A percentile compares a stretch with the other conserved stretches of the same genome.
Evolutionary conservation across 2,888 invertebrate species (phyloP).

Genomic region (Phyllotreta striolata): DNA sequence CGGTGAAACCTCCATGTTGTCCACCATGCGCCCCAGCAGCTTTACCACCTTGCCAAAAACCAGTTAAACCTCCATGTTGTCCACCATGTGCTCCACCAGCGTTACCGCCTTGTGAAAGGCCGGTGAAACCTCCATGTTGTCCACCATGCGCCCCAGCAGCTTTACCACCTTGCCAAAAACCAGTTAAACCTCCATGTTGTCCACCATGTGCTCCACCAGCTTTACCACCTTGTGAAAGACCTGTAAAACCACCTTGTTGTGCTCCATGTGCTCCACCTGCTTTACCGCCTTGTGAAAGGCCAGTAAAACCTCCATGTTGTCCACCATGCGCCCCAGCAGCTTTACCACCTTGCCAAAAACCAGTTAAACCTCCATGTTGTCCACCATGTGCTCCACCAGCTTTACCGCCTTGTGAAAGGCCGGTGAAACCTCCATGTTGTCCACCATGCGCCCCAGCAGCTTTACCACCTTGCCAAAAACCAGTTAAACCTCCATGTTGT

Average conservation of each 20-base stretch:
- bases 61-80: constrained; percentile 10
- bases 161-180: background rate
- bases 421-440: constrained; percentile 7
- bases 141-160: background rate
- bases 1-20: constrained; percentile 7
- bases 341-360: background rate
- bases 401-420: constrained; percentile 2
- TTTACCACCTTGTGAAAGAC: background rate
- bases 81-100: constrained; percentile 5
- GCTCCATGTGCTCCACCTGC: background rate
- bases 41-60: constrained; percentile 2
- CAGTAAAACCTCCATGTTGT: background rate
- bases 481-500: background rate
- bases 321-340: background rate
- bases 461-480: background rate
- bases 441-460: background rate
- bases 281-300: background rate
- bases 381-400: constrained; percentile 5
- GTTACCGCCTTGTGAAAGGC: constrained; percentile 9
- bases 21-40: constrained; percentile 13
- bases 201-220: constrained; percentile 1
- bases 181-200: background rate
- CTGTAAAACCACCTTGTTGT: background rate
- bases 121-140: background rate
- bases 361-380: constrained; percentile 8